phyloP scores from a whole-genome alignment of 2,888 invertebrate genomes.

The Eretmocerus hayati region DNA sequence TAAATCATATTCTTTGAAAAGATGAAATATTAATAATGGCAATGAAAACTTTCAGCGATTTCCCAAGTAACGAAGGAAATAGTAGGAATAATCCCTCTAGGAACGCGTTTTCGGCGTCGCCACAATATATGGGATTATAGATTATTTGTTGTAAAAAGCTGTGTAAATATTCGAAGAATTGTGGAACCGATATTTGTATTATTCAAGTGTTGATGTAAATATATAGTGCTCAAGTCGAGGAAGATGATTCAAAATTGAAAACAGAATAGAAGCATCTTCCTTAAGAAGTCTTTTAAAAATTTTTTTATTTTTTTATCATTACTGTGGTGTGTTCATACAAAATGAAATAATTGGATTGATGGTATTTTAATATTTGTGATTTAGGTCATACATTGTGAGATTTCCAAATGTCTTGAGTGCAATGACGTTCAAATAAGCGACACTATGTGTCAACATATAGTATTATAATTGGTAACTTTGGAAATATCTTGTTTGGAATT shows the following conservation, averaged over 20 bases:
- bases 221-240: conserved; percentile 10
- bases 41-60: conserved; percentile 30
- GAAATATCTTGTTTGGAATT: conserved; percentile 4
- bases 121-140: conserved; percentile 45
- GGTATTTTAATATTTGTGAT: conserved; percentile 1
- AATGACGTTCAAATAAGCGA: conserved; percentile 6
- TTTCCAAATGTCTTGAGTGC: conserved; percentile 5
- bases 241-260: conserved; percentile 7
- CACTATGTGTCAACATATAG: conserved; percentile 11
- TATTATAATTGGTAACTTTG: conserved; percentile 15
- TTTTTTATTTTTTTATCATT: conserved; percentile 6
- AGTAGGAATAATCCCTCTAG: conserved; percentile 37
- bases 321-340: conserved; percentile 5
- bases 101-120: conserved; percentile 41
- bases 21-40: neutral
- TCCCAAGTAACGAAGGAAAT: conserved; percentile 36
- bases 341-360: conserved; percentile 3
- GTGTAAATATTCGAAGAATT: conserved; percentile 14
- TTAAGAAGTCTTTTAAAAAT: neutral
- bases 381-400: conserved; percentile 1
- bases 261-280: conserved; percentile 1
- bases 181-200: conserved; percentile 13
- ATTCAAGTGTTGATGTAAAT: conserved; percentile 15
- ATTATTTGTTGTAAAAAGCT: conserved; percentile 18
- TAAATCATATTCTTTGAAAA: neutral